Evolutionary conservation across 2,113 vertebrate genomes (phyloP).

Genomic region (Apodemus speciosus): DNA sequence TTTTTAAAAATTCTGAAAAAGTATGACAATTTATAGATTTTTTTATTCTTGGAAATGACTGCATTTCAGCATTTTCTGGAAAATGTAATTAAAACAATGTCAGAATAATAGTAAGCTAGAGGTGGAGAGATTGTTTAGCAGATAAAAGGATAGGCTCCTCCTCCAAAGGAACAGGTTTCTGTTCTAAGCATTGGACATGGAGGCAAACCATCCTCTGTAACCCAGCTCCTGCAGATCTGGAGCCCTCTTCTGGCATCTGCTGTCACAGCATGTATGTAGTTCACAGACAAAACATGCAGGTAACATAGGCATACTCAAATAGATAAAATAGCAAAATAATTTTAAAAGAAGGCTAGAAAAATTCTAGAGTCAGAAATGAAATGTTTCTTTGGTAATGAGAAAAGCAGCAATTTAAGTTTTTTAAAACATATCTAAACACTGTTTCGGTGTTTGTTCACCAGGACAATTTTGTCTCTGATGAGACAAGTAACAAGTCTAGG

Average conservation of each 20-base stretch:
- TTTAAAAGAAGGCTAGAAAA: neutral
- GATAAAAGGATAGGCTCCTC: too few relatives aligned
- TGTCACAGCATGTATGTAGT: neutral
- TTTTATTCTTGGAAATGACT: neutral
- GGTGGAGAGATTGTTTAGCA: neutral
- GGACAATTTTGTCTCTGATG: neutral
- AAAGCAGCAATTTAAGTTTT: neutral
- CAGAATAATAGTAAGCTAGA: neutral
- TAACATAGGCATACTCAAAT: neutral
- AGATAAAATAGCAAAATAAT: neutral
- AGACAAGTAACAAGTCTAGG: neutral
- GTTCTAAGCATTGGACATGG: too few relatives aligned
- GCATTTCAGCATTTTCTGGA: neutral
- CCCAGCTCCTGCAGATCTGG: neutral
- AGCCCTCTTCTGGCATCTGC: neutral
- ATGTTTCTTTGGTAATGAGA: neutral
- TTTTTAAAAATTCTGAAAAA: neutral
- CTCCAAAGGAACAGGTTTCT: neutral
- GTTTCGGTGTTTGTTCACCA: neutral
- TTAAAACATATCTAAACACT: neutral
- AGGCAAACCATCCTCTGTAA: neutral
- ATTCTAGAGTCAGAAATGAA: neutral
- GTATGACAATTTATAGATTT: neutral
- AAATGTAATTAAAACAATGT: neutral
- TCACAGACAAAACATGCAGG: neutral